Percentiles rank a stretch among this genome's conserved stretches.
Conservation (phyloP, 2,113 vertebrate genomes). For the Ammodytes marinus region DNA sequence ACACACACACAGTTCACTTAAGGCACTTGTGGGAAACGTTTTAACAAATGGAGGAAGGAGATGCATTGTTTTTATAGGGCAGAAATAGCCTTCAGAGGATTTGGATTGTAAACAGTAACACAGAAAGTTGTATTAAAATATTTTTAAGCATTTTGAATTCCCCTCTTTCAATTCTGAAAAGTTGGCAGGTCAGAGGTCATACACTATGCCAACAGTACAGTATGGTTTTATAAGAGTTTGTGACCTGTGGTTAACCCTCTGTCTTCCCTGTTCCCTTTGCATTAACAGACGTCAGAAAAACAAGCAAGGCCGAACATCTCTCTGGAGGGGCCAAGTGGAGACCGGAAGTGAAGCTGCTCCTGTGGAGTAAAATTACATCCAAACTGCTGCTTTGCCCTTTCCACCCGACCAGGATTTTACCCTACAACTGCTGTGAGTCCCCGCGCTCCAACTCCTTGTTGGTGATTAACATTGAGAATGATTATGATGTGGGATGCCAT, state of each 20-base stretch:
- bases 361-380: constrained; percentile 70
- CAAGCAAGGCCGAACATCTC: constrained; percentile 50
- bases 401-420: constrained; percentile 69
- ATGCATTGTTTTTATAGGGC: constrained; percentile 9
- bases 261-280: constrained; percentile 59
- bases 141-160: background rate
- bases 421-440: constrained; percentile 76
- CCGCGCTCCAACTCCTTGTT: background rate
- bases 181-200: constrained; percentile 40
- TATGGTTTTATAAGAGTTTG: constrained; percentile 44
- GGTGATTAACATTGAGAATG: constrained; percentile 13
- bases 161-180: constrained; percentile 17
- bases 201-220: background rate
- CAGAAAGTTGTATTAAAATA: background rate
- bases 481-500: constrained; percentile 18
- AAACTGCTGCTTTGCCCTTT: constrained; percentile 60
- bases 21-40: constrained; percentile 34
- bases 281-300: constrained; percentile 65
- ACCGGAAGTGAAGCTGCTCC: constrained; percentile 62
- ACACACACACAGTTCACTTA: constrained; percentile 1
- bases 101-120: constrained; percentile 17
- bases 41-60: constrained; percentile 38
- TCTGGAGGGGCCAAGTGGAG: constrained; percentile 33
- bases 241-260: constrained; percentile 59
- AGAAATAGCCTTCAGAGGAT: constrained; percentile 32